phyloP scores from a whole-genome alignment of 2,888 invertebrate genomes.

The Brachypterus glaber region DNA sequence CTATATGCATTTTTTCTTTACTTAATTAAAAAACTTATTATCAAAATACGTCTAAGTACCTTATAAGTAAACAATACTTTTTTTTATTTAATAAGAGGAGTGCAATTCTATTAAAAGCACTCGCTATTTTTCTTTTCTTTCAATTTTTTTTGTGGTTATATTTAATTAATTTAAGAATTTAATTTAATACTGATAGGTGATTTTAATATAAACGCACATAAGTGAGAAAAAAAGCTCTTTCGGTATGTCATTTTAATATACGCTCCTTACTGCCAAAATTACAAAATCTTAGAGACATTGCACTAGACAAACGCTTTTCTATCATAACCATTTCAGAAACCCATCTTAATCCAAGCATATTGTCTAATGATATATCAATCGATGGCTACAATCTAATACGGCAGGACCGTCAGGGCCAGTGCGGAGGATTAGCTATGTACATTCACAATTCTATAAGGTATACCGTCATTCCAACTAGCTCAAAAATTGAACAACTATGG shows the following conservation, averaged over 20 bases:
- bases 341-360: not conserved
- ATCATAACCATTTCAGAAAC: not conserved
- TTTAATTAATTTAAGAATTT: too few species aligned
- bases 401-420: not conserved
- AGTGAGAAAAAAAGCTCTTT: not conserved
- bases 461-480: not conserved
- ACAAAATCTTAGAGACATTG: not conserved
- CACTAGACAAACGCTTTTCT: not conserved
- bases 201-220: not conserved
- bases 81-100: too few species aligned
- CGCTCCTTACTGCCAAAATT: not conserved
- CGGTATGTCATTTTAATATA: not conserved
- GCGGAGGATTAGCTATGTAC: not conserved
- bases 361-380: not conserved
- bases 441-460: not conserved
- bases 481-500: not conserved
- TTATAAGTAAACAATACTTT: too few species aligned
- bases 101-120: too few species aligned
- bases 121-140: too few species aligned
- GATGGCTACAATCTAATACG: not conserved
- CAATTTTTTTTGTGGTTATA: too few species aligned
- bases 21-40: too few species aligned
- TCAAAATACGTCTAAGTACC: too few species aligned
- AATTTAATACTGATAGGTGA: too few species aligned
- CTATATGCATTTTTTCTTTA: too few species aligned